phyloP scores from a whole-genome alignment of 2,888 invertebrate species.

The Lobophora halterata region DNA sequence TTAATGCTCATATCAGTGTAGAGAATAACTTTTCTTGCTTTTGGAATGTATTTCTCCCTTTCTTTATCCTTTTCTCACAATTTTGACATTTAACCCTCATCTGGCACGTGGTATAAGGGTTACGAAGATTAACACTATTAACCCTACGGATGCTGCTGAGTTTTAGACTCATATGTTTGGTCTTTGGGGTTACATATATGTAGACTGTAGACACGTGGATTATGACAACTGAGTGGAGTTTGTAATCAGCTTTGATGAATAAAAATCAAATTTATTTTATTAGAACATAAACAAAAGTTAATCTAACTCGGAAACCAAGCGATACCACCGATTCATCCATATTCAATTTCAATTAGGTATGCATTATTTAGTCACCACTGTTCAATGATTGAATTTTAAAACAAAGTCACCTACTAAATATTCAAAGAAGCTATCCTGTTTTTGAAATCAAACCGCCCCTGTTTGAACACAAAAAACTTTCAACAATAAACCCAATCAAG shows the following conservation, averaged over 20 bases:
- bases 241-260: no score
- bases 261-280: no score
- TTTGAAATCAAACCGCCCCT: slow-evolving; percentile 55
- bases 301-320: slow-evolving; percentile 20
- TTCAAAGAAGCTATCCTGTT: slow-evolving; percentile 50
- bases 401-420: slow-evolving; percentile 39
- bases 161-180: slow-evolving; percentile 24
- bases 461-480: slow-evolving; percentile 56
- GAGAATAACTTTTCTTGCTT: no score
- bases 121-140: slow-evolving; percentile 54
- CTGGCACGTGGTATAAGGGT: slow-evolving; percentile 66
- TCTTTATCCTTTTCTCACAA: slow-evolving; percentile 32
- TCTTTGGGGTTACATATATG: slow-evolving; percentile 1
- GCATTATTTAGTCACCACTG: slow-evolving; percentile 27
- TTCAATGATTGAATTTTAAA: slow-evolving; percentile 29
- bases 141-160: slow-evolving; percentile 70
- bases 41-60: slow-evolving; percentile 25
- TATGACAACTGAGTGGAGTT: no score
- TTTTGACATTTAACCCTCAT: slow-evolving; percentile 54
- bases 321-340: slow-evolving; percentile 28
- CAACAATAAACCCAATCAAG: slow-evolving; percentile 73
- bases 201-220: no score
- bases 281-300: slow-evolving; percentile 15
- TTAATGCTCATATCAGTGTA: no score
- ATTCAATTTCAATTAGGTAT: slow-evolving; percentile 29